Base-by-base conservation (phyloP, 2,888 invertebrate genomes). In the Deroplatys truncata region DNA sequence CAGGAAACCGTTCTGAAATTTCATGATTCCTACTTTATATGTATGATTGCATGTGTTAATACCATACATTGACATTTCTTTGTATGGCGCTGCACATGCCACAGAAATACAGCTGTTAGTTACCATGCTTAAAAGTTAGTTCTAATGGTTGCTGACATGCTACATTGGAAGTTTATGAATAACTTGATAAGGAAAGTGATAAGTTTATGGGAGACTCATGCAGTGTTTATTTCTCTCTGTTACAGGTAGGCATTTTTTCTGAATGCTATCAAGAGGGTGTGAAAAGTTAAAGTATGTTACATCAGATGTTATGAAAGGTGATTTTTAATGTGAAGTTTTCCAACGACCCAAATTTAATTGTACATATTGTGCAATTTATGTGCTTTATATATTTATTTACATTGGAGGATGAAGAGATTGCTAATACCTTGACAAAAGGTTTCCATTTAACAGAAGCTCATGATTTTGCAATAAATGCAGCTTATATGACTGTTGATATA, bases 371-470 rank as follows among this genome's bases (percentile, higher is more conserved):
- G 84, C 82, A 84, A 89, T 85, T 84, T 84, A 88, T 88, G 87
- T 89, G 90, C 90, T 91, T 90, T 90, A 89, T 91, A 88, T 90
- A 90, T 91, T 91, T 91, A 91, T 91, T 91, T 90, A 84, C 85
- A 90, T 31, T 90, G 90, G 90, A 91, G 90, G 91, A 91, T 91
- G 91, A 89, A 89, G 90, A 89, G 85, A 90, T 84, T 89, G 83
- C 31, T 16, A 83, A 82, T 87, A 35, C 82, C 82, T 72, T 82
- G 83, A 82, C 31, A 16, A 87, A 87, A 43, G 35, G 87, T 31
- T 25, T 87, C 43, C 31, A 29, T 28, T 35, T 35, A 31, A 72
- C 7, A 28, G 20, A 28, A 86, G 31, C 16, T 86, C 49, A 35
- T 87, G 82, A 87, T 83, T 35, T 83, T 83, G 87, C 87, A 87